These are phyloP conservation scores for Crenuchus spilurus DNA, from an alignment of 2,797 vertebrate genomes.

Conservation along the genomic window DNA sequence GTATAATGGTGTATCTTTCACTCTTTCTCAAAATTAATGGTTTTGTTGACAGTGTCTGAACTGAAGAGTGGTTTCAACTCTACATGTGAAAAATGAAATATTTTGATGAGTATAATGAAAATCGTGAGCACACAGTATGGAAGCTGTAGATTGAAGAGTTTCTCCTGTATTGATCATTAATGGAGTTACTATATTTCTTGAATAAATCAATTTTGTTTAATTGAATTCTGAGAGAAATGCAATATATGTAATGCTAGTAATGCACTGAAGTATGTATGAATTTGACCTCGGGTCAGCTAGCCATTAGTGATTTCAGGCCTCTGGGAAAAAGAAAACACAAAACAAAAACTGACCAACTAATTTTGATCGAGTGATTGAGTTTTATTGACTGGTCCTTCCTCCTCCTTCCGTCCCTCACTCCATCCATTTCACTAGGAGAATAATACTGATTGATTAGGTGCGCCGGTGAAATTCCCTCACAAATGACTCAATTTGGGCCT, in stretches of 20 bases:
- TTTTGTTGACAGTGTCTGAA: too few relatives aligned
- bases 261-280: slow-evolving; percentile 28
- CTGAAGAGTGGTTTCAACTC: too few relatives aligned
- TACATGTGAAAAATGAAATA: too few relatives aligned
- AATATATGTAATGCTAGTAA: background rate
- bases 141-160: background rate
- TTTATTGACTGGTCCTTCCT: slow-evolving; percentile 38
- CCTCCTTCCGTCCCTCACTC: slow-evolving; percentile 34
- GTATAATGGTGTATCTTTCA: too few relatives aligned
- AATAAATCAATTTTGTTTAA: slow-evolving; percentile 23
- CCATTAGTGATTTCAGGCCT: slow-evolving; percentile 38
- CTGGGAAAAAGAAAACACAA: slow-evolving; percentile 1
- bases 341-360: slow-evolving; percentile 37
- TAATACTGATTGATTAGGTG: slow-evolving; percentile 76
- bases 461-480: slow-evolving; percentile 69
- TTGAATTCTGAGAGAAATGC: background rate
- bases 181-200: slow-evolving; percentile 16
- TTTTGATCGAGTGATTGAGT: slow-evolving; percentile 48
- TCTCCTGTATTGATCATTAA: slow-evolving; percentile 31
- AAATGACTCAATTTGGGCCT: slow-evolving; percentile 68
- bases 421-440: slow-evolving; percentile 25
- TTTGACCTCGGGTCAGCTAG: background rate
- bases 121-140: too few relatives aligned
- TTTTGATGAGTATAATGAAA: too few relatives aligned
- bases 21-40: too few relatives aligned